These are phyloP conservation scores for Aleiodes alternator DNA, from an alignment of 2,888 invertebrate species.

Conservation along the genomic window DNA sequence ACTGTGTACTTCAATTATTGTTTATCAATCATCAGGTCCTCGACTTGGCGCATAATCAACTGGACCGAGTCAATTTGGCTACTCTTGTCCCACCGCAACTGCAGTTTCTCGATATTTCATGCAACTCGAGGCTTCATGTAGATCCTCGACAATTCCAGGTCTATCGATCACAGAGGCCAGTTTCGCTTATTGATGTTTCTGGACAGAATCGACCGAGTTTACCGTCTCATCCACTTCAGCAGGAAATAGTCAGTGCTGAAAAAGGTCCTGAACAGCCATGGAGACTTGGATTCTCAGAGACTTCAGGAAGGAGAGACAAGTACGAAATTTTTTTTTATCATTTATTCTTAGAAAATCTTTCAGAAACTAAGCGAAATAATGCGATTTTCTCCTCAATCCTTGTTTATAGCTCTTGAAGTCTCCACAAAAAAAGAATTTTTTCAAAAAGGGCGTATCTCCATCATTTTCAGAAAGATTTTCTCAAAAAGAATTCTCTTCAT, in stretches of 20 bases:
- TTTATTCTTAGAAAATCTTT: neutral
- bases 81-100: conserved; percentile 87
- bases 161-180: conserved; percentile 86
- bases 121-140: conserved; percentile 88
- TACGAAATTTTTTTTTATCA: conserved; percentile 52
- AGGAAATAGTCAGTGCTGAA: conserved; percentile 75
- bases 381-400: no score
- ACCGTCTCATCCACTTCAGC: conserved; percentile 77
- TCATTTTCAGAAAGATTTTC: no score
- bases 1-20: conserved; percentile 10
- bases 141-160: conserved; percentile 89
- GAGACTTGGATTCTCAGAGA: conserved; percentile 90
- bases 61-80: conserved; percentile 87
- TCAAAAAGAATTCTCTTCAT: no score
- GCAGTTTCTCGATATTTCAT: conserved; percentile 90
- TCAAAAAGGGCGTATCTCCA: no score
- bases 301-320: conserved; percentile 84
- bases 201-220: conserved; percentile 85
- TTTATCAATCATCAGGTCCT: conserved; percentile 76
- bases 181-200: conserved; percentile 90
- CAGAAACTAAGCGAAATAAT: neutral
- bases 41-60: conserved; percentile 90
- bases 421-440: no score
- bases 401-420: no score
- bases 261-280: conserved; percentile 82